These are phyloP conservation scores for Eilema griseolum DNA, from an alignment of 2,888 invertebrate species.

Conservation along the genomic window DNA sequence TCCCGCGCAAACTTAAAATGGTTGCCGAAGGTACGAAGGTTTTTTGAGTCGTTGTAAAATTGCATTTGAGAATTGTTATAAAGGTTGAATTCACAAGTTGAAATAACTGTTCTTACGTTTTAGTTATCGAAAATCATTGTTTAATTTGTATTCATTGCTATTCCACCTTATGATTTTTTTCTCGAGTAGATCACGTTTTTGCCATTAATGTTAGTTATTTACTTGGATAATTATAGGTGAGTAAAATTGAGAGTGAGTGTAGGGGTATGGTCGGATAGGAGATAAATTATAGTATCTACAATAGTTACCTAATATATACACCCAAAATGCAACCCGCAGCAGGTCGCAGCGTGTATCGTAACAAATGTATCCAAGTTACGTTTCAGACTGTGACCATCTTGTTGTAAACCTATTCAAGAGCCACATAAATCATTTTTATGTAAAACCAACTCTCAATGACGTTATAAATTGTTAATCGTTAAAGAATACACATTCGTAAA, in stretches of 20 bases:
- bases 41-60: neutral
- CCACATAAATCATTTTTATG: constrained; percentile 57
- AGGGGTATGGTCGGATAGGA: neutral
- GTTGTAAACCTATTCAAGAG: constrained; percentile 10
- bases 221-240: neutral
- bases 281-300: too few species aligned
- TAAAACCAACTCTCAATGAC: constrained; percentile 55
- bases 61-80: neutral
- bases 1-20: constrained; percentile 24
- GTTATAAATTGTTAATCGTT: constrained; percentile 68
- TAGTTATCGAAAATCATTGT: neutral
- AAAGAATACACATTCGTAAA: constrained; percentile 68
- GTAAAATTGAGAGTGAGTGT: neutral
- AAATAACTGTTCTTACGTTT: neutral
- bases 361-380: neutral
- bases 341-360: neutral
- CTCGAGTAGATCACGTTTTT: neutral
- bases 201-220: neutral
- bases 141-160: neutral
- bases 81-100: neutral
- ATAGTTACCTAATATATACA: neutral
- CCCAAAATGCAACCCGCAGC: neutral
- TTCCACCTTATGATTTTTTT: neutral
- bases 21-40: neutral
- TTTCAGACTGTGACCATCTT: neutral